Base-by-base conservation (phyloP, 92 coral and sea anemone species). In the Paragorgia papillata region DNA sequence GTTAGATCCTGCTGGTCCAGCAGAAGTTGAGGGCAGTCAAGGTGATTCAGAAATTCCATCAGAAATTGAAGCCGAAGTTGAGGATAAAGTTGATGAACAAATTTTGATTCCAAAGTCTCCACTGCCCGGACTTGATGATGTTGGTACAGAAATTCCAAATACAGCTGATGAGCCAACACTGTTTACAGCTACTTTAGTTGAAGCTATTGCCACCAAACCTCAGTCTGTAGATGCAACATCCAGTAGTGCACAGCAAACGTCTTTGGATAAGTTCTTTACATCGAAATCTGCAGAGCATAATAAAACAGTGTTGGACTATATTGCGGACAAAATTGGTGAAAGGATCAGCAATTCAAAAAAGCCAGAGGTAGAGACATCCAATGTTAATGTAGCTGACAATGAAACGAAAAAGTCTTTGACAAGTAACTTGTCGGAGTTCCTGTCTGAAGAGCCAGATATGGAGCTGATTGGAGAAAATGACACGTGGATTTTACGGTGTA, bases 381-480 rank as follows among this genome's bases (percentile, higher is more conserved):
- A 32, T 27, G 34, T 25, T 12, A 35, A 40, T 39, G 51, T 50
- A 64, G 46, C 20, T 44, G 74, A 28, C 34, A 66, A 66, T 18
- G 55, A 37, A 37, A 66, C 54, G 9, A 29, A 56, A 1, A 66
- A 54, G 22, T 66, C 74, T 34, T 9, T 41, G 22, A 31, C 74
- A 41, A 66, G 57, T 27, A 66, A 66, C 40, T 66, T 44, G 74
- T 3, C 18, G 19, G 74, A 66, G 7, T 66, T 66, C 57, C 40
- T 66, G 74, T 41, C 54, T 24, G 74, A 66, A 37, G 74, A 41
- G 57, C 74, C 1, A 7, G 74, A 66, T 20, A 37, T 66, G 54
- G 74, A 66, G 34, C 56, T 66, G 34, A 66, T 66, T 66, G 74
- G 56, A n/a, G 74, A 66, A 29, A 66, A 66, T 66, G 74, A 41